Evolutionary conservation across 2,113 vertebrate genomes (phyloP).

Genomic region (Trematocara marginatum): DNA sequence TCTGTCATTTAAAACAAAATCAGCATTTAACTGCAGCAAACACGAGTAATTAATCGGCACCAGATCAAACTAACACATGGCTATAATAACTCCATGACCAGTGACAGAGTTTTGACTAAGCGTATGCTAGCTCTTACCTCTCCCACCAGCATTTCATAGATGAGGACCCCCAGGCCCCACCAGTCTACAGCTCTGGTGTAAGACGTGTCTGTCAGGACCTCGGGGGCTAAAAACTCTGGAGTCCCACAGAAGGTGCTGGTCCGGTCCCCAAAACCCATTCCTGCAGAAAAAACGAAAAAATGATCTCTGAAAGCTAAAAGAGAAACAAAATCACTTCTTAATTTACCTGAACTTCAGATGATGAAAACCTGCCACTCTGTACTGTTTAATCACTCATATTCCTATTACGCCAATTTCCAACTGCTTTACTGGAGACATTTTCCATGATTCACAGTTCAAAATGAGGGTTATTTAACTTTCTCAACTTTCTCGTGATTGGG

Average conservation of each 20-base stretch:
- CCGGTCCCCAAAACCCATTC: conserved; percentile 95
- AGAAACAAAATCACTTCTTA: background rate
- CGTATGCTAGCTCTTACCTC: conserved; percentile 78
- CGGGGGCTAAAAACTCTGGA: conserved; percentile 95
- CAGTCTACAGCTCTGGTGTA: conserved; percentile 96
- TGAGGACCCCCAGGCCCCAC: conserved; percentile 97
- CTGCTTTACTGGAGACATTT: background rate
- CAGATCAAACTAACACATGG: background rate
- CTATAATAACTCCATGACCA: background rate
- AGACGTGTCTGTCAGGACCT: conserved; percentile 94
- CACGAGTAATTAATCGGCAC: background rate
- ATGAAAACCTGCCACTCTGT: background rate
- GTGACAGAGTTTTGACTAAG: background rate
- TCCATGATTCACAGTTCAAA: background rate
- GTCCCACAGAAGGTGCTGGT: conserved; percentile 98
- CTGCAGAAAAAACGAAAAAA: conserved; percentile 53
- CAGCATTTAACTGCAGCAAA: background rate
- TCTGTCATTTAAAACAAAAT: background rate
- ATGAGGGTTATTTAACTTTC: background rate
- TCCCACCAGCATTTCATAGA: conserved; percentile 97
- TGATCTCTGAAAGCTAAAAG: background rate
- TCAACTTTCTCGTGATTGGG: background rate
- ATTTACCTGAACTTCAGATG: background rate
- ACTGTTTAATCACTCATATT: background rate
- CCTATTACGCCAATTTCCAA: background rate